Conservation (phyloP, 2,797 vertebrate species). For the Sebastes minor region DNA sequence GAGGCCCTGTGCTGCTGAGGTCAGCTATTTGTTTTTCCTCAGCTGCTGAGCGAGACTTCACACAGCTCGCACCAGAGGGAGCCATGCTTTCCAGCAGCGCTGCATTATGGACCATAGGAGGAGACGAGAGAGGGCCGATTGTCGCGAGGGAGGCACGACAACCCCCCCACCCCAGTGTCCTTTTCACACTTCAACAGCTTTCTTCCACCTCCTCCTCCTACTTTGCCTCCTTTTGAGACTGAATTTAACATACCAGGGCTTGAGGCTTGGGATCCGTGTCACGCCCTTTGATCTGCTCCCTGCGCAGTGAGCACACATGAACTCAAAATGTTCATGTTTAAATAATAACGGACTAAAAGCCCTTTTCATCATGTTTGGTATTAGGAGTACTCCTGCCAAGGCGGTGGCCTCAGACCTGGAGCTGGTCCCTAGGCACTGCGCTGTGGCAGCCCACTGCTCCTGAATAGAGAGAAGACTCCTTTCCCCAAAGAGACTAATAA, state of each 20-base stretch:
- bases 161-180: slow-evolving; percentile 43
- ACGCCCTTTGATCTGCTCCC: slow-evolving; percentile 35
- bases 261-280: slow-evolving; percentile 31
- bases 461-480: neutral
- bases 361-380: slow-evolving; percentile 35
- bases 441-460: neutral
- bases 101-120: slow-evolving; percentile 67
- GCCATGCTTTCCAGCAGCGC: slow-evolving; percentile 68
- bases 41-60: slow-evolving; percentile 74
- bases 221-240: slow-evolving; percentile 48
- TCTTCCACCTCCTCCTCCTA: slow-evolving; percentile 50
- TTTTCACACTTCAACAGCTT: slow-evolving; percentile 72
- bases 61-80: slow-evolving; percentile 73
- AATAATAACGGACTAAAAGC: slow-evolving; percentile 25
- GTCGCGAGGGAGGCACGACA: slow-evolving; percentile 51
- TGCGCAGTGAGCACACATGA: slow-evolving; percentile 28
- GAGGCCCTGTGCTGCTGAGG: slow-evolving; percentile 76
- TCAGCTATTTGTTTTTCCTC: slow-evolving; percentile 81
- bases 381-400: slow-evolving; percentile 25
- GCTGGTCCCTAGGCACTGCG: slow-evolving; percentile 9
- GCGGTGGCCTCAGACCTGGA: slow-evolving; percentile 9
- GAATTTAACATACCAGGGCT: slow-evolving; percentile 37
- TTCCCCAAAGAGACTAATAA: slow-evolving; percentile 9
- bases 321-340: slow-evolving; percentile 43
- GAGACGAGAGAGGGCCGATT: slow-evolving; percentile 61